These are phyloP conservation scores for Indri indri DNA, from an alignment of 2,113 vertebrate genomes.

Conservation along the genomic window DNA sequence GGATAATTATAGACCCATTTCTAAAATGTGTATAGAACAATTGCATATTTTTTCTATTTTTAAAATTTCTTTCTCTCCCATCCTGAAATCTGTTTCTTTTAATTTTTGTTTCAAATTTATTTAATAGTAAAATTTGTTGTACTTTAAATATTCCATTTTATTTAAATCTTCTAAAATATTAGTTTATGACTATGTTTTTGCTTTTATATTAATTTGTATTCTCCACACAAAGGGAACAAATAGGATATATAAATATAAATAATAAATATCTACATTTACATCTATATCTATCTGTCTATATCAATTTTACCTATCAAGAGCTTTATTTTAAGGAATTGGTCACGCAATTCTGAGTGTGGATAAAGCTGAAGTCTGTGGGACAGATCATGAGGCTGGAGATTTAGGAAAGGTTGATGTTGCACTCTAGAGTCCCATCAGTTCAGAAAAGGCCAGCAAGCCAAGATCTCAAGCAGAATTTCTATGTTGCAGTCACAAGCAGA, in stretches of 20 bases:
- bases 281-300: background rate
- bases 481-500: background rate
- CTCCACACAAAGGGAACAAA: background rate
- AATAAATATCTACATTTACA: no score
- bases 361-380: background rate
- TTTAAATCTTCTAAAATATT: background rate
- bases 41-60: background rate
- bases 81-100: no score
- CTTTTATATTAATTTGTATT: background rate
- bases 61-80: no score
- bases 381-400: background rate
- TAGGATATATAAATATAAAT: background rate
- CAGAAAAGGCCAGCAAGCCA: background rate
- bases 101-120: background rate
- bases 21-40: background rate
- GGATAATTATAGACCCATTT: background rate
- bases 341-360: background rate
- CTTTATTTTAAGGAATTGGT: background rate
- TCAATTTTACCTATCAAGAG: background rate
- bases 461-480: background rate
- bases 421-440: background rate
- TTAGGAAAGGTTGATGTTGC: background rate
- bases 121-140: background rate
- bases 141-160: background rate
- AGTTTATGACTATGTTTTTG: background rate